Evolutionary conservation across 2,888 invertebrate species (phyloP), one percentile per base, ranked within the genome.

Genomic region (Ophion costatus): DNA sequence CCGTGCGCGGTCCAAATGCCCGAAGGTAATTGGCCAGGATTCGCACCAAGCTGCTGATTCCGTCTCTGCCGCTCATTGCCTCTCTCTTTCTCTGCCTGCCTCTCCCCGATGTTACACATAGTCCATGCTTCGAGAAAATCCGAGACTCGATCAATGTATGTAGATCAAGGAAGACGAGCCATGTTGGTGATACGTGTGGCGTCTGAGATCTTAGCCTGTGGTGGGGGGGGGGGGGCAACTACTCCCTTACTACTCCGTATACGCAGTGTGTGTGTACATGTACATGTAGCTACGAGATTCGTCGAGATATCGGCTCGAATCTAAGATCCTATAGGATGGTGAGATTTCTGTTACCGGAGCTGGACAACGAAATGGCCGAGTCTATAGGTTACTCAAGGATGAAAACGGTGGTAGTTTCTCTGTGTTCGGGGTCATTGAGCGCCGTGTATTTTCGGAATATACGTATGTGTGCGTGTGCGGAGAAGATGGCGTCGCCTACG

Each of bases 1-100:
- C 77, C 86, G 85, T 88, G 81, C 85, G 56, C 66, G 71, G 69
- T 83, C 74, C 73, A 80, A 77, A 88, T 81, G 81, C 77, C 56
- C 83, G 77, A 74, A 86, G 87, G 88, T 90, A 90, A 90, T 90
- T 89, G 90, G 87, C 88, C 86, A 81, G 87, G 83, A 90, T 88
- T 89, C 87, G 84, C 88, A 85, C 88, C 64, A 11, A 20, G 51
- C 20, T 66, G 33, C 29, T 33, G 51, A 20, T 66, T 2, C 57
- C 9, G 20, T 63, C 70, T 5, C 59, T 61, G 14, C 29, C 38
- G 38, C 38, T 38, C 63, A 14, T 11, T 10, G 11, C 11, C 63
- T 63, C 17, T 51, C 51, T 14, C 51, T 14, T 3, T 3, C 51
- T 11, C 7, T 3, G 7, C 9, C 38, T 38, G 56, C 10, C 56